Evolutionary conservation across 2,113 vertebrate genomes (phyloP).

Genomic region (Spheniscus mendiculus): DNA sequence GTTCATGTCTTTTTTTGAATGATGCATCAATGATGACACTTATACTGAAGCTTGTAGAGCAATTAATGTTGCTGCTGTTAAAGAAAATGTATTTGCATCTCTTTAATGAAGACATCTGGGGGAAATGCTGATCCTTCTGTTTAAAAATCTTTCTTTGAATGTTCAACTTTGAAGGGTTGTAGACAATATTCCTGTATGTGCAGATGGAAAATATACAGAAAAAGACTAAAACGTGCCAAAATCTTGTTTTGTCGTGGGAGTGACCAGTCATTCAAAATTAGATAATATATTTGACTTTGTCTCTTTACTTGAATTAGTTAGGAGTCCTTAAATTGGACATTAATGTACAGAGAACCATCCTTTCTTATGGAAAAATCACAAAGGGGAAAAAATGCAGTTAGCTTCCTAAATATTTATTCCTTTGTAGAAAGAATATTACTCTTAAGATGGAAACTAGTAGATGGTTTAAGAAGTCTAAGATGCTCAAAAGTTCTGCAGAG

Average conservation of each 20-base stretch:
- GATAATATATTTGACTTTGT: not conserved
- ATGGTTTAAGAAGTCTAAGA: not conserved
- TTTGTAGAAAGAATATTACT: not conserved
- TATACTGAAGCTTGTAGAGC: constrained; percentile 10
- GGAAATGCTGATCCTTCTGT: constrained; percentile 35
- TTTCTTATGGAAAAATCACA: not conserved
- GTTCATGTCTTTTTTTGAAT: constrained; percentile 32
- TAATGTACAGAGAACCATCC: not conserved
- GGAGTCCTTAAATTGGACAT: not conserved
- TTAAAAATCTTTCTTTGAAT: constrained; percentile 30
- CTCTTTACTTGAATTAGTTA: not conserved
- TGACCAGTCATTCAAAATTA: not conserved
- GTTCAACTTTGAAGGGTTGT: not conserved
- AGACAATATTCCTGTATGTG: not conserved
- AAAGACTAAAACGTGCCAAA: not conserved
- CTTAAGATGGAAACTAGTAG: not conserved
- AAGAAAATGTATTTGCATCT: constrained; percentile 53
- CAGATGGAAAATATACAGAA: not conserved
- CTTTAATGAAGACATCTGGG: constrained; percentile 46
- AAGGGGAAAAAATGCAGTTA: not conserved
- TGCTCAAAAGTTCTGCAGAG: not conserved
- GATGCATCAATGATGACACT: constrained; percentile 50
- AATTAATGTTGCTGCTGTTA: constrained; percentile 62
- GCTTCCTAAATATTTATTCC: not conserved
- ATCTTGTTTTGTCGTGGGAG: not conserved